Base-by-base conservation (phyloP, 2,888 invertebrate genomes). In the Mythimna lalbum region DNA sequence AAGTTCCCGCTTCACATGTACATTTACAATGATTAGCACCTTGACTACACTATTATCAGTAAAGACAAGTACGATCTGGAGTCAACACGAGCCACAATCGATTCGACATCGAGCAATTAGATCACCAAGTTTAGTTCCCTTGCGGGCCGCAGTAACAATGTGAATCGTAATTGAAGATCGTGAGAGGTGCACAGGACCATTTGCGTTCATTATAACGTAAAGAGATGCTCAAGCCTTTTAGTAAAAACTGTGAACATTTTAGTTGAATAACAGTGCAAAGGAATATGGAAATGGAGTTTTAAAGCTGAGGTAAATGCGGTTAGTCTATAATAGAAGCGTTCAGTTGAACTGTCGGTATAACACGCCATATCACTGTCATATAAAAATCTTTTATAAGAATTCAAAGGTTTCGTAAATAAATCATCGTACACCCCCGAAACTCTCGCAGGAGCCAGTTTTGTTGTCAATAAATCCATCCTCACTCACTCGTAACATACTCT, bases 391-490 rank as follows among this genome's bases (percentile, higher is more conserved):
- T 33, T 49, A 63, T 31, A 64, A 64, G 56, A 81, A 74, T 62
- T 69, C 68, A 71, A 73, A 75, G 63, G 52, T 52, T 60, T 59
- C 12, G 61, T 80, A 74, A 75, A 81, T 81, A 84, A 81, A 77
- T 84, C 80, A 84, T 77, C 64, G 75, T 66, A 27, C 50, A 72
- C 43, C 62, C 76, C 61, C 43, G 19, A 60, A 84, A 82, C 67
- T 78, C 80, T 79, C 72, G 53, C 66, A 76, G 67, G 69, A 86
- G 73, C 75, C 84, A 81, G 85, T 85, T 83, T 87, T 87, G 89
- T 90, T 91, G 89, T 90, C 90, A 89, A 92, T 92, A 90, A 91
- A 92, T 91, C 89, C 82, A 85, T 90, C 87, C 87, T 81, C 87
- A 88, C 87, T 89, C 87, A 87, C 88, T 89, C 86, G 87, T 87